Evolutionary conservation across 2,888 invertebrate species (phyloP), one percentile per base, ranked within the genome.

Genomic region (Trichogramma dendrolimi): DNA sequence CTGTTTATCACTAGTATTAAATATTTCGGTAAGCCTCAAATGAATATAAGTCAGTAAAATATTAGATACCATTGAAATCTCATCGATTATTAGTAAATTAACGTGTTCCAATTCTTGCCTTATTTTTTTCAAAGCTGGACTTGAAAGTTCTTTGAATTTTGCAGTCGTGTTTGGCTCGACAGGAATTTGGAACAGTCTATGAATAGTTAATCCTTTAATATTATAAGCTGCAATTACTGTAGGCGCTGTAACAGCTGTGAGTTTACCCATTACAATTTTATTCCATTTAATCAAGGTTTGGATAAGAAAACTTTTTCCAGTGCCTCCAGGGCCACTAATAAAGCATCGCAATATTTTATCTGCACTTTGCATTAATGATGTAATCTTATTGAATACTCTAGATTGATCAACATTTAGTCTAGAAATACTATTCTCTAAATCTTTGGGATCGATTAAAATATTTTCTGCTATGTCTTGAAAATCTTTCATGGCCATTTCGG

Each of bases 191-290:
- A 60, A 44, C 46, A 60, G 27, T 55, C 60, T 55, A 54, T 76
- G 72, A 39, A 74, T 60, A 50, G 73, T 76, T 38, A 75, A 65
- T 52, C 73, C 74, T 58, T 72, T 68, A n/a, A 77, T 69, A 66
- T 75, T 75, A 59, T 73, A 75, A 46, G 75, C 74, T 39, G 73
- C 73, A 39, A 75, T 72, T 46, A 74, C 75, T 42, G 74, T 75
- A 10, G 72, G 74, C 4, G 72, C 72, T 11, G 67, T 67, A 10
- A 72, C 68, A 46, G 70, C 71, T 4, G 72, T 69, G 58, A 70
- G 66, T 67, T 72, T 71, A 6, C 63, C 44, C 10, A 71, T 60
- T 42, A 57, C 11, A 42, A 65, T 66, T 61, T 72, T 70, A 14
- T 71, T 67, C 71, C 70, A 73, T 27, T 61, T 55, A 67, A 69